Evolutionary conservation across 2,888 invertebrate species (phyloP).

Genomic region (Drosophila pullipes): DNA sequence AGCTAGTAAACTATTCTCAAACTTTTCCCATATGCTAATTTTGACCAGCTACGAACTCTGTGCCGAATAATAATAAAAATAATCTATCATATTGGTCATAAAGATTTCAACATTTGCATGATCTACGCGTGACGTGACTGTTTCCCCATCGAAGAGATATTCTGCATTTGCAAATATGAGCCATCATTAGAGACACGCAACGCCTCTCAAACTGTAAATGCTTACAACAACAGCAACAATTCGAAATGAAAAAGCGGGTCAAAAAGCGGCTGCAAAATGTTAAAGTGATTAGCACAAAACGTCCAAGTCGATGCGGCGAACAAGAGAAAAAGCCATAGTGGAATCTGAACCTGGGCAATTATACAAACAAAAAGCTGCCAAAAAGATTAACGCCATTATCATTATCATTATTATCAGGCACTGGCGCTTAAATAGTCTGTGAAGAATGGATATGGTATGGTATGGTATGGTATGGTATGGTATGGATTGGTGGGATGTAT

Average conservation of each 20-base stretch:
- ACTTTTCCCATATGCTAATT: slow-evolving; percentile 15
- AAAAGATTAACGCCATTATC: slow-evolving; percentile 68
- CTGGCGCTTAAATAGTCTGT: slow-evolving; percentile 37
- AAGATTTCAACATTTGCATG: slow-evolving; percentile 29
- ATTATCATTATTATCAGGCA: slow-evolving; percentile 34
- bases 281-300: slow-evolving; percentile 66
- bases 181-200: slow-evolving; percentile 72
- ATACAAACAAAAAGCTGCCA: slow-evolving; percentile 72
- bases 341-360: slow-evolving; percentile 55
- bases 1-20: neutral
- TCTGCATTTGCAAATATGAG: slow-evolving; percentile 58
- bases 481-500: neutral
- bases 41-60: neutral
- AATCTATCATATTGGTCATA: slow-evolving; percentile 22
- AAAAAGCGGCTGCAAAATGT: slow-evolving; percentile 67
- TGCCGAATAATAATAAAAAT: slow-evolving; percentile 14
- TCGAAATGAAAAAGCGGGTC: slow-evolving; percentile 69
- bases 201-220: slow-evolving; percentile 72
- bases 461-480: neutral
- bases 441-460: slow-evolving; percentile 15
- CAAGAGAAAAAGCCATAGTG: neutral
- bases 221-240: slow-evolving; percentile 43
- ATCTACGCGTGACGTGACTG: slow-evolving; percentile 47
- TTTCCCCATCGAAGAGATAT: slow-evolving; percentile 52
- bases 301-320: slow-evolving; percentile 8